A percentile compares a stretch with the other conserved stretches of the same genome.
Conservation (phyloP, 2,113 vertebrate genomes). For the Tricholaema leucomelas region DNA sequence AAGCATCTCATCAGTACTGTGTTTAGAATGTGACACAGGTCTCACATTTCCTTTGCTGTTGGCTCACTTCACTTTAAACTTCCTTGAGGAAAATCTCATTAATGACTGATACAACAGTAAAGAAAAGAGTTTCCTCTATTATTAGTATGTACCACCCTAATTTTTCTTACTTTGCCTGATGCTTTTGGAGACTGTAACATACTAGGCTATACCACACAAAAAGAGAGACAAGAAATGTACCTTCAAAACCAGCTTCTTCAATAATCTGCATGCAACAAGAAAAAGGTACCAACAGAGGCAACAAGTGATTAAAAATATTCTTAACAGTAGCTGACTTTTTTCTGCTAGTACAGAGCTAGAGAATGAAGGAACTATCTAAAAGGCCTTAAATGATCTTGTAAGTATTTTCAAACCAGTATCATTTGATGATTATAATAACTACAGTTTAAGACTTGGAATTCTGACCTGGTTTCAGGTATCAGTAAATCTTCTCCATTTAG, state of each 20-base stretch:
- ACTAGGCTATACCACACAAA: not conserved
- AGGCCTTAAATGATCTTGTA: no score
- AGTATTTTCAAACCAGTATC: no score
- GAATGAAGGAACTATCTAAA: not conserved
- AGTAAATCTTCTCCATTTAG: not conserved
- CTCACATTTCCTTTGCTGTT: not conserved
- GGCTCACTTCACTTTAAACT: not conserved
- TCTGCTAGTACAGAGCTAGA: not conserved
- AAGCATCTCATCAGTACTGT: not conserved
- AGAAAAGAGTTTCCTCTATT: not conserved
- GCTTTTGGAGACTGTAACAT: not conserved
- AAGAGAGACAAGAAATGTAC: not conserved
- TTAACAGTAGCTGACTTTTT: not conserved
- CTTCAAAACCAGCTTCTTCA: not conserved
- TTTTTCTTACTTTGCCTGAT: not conserved
- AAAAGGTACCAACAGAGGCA: not conserved
- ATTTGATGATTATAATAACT: no score
- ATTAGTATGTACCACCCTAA: not conserved
- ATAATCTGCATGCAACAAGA: not conserved
- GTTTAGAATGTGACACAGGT: not conserved
- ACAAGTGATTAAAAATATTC: not conserved
- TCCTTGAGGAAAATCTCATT: not conserved
- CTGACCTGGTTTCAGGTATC: not conserved
- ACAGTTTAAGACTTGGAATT: not conserved
- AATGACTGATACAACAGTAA: not conserved